Evolutionary conservation across 2,797 vertebrate genomes (phyloP).

Genomic region (Coranthus polyacanthus): DNA sequence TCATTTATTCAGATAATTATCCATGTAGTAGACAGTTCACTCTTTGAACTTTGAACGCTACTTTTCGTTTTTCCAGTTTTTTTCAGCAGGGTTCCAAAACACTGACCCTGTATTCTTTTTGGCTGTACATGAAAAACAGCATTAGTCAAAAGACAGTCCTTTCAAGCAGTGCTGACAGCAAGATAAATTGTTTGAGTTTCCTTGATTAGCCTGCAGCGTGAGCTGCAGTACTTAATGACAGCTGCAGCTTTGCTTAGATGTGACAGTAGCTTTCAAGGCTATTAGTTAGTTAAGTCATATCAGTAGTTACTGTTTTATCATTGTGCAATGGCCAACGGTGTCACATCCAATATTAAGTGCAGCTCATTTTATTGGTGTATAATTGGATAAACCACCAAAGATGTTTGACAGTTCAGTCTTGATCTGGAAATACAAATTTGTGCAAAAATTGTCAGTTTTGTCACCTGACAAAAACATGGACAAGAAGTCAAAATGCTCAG

Average conservation of each 20-base stretch:
- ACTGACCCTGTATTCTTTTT: constrained; percentile 5
- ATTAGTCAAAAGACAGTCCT: constrained; percentile 7
- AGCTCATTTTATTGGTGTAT: neutral
- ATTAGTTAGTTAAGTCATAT: constrained; percentile 16
- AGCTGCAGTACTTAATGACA: constrained; percentile 14
- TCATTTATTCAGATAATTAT: constrained; percentile 10
- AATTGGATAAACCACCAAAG: constrained; percentile 1
- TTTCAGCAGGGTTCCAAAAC: constrained; percentile 19
- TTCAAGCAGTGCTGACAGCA: constrained; percentile 18
- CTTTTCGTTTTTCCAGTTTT: neutral
- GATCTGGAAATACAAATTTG: no score
- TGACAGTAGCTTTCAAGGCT: constrained; percentile 16
- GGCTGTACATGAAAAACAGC: constrained; percentile 8
- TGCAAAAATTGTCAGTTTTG: no score
- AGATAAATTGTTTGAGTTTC: constrained; percentile 31
- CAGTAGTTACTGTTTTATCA: constrained; percentile 6
- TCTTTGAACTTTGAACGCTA: neutral
- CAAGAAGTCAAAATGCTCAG: no score
- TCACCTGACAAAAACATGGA: no score
- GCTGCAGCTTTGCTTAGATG: constrained; percentile 22
- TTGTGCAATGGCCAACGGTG: constrained; percentile 2
- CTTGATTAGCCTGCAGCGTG: constrained; percentile 29
- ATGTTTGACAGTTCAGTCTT: no score
- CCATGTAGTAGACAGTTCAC: neutral
- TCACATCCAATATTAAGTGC: neutral